Evolutionary conservation across 2,797 vertebrate species (phyloP).

Genomic region (Esox lucius): DNA sequence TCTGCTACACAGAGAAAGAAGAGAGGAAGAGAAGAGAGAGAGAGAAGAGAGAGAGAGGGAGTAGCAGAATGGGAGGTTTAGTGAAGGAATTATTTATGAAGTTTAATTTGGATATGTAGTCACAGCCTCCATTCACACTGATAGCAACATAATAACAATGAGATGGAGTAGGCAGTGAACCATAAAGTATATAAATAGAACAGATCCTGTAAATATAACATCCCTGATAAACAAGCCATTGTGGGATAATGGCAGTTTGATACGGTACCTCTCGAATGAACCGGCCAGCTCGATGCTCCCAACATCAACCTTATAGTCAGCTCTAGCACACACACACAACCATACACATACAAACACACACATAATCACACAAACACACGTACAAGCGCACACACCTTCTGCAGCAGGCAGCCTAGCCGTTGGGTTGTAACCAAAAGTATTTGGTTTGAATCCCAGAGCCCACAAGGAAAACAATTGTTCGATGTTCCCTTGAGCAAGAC

Average conservation of each 20-base stretch:
- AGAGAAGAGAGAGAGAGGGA: not conserved
- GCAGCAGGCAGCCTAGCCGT: too few species aligned
- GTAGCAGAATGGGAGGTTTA: constrained; percentile 30
- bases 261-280: not conserved
- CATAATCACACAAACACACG: not conserved
- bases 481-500: too few species aligned
- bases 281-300: not conserved
- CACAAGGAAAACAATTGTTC: too few species aligned
- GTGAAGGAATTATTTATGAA: constrained; percentile 60
- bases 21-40: not conserved
- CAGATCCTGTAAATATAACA: constrained; percentile 27
- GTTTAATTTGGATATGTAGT: constrained; percentile 61
- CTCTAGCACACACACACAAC: not conserved
- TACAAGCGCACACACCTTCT: not conserved
- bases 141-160: constrained; percentile 43
- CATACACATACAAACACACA: not conserved
- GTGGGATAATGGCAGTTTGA: constrained; percentile 24
- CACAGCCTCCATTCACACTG: constrained; percentile 26
- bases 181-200: constrained; percentile 49
- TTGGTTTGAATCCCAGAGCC: too few species aligned
- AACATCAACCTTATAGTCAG: constrained; percentile 6
- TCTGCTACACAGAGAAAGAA: not conserved
- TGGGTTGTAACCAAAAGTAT: too few species aligned
- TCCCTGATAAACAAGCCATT: constrained; percentile 12
- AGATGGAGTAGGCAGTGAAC: constrained; percentile 17